These are phyloP conservation scores for Macrosiphum euphorbiae DNA, from an alignment of 2,888 invertebrate species.

Conservation along the genomic window DNA sequence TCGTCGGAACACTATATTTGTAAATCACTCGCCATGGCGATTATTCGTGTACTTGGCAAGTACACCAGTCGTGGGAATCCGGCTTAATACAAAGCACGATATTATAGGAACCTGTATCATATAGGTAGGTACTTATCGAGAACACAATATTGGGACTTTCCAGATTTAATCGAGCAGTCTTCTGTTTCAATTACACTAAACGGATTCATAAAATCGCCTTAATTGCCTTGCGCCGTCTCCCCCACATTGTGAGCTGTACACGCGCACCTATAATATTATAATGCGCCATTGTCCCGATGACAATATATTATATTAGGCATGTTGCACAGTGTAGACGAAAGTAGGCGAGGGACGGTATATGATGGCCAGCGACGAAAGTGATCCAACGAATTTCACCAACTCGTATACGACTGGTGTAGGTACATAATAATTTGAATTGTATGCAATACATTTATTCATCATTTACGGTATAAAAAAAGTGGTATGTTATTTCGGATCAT, in stretches of 20 bases:
- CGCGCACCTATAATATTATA: neutral
- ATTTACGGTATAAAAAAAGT: neutral
- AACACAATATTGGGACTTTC: neutral
- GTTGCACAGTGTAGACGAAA: too few relatives aligned
- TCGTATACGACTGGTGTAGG: neutral
- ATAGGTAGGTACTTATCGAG: neutral
- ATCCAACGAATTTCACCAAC: neutral
- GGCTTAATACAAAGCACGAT: neutral
- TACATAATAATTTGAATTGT: neutral
- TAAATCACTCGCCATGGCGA: too few relatives aligned
- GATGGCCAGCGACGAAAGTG: neutral
- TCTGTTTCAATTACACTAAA: neutral
- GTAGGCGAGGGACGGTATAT: neutral
- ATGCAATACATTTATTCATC: neutral
- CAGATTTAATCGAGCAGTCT: conserved; percentile 26
- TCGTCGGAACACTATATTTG: too few relatives aligned
- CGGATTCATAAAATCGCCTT: neutral
- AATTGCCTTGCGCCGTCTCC: neutral
- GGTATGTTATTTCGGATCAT: neutral
- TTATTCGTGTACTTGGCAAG: too few relatives aligned
- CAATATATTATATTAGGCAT: neutral
- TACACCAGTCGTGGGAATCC: too few relatives aligned
- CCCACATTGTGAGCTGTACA: neutral
- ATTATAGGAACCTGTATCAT: neutral
- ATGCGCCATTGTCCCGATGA: neutral